Conservation (phyloP, 2,113 vertebrate genomes). For the Tapirus terrestris region DNA sequence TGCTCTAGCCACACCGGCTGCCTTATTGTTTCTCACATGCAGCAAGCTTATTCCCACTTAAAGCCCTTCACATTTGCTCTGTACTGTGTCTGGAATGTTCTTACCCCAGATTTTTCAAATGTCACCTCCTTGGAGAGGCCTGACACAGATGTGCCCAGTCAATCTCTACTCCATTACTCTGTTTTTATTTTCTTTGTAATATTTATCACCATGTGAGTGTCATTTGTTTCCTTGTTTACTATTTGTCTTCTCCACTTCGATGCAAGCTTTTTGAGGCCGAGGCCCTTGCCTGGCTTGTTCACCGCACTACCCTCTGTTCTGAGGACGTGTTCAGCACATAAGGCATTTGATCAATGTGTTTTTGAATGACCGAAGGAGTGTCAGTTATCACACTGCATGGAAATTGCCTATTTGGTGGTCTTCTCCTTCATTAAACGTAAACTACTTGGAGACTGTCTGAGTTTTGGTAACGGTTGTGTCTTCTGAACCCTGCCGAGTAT, state of each 20-base stretch:
- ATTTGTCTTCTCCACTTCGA: not conserved
- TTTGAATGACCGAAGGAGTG: not conserved
- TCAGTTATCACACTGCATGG: not conserved
- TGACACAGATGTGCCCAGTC: fast-evolving
- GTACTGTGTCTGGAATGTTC: not conserved
- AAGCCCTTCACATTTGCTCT: not conserved
- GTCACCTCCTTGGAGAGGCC: not conserved
- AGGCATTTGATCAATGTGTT: not conserved
- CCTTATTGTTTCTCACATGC: not conserved
- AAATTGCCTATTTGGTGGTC: not conserved
- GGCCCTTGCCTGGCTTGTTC: not conserved
- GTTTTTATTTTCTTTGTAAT: not conserved
- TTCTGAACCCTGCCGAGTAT: not conserved
- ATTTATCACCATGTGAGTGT: fast-evolving
- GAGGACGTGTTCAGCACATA: not conserved
- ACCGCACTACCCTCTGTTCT: not conserved
- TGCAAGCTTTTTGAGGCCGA: not conserved
- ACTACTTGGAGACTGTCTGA: not conserved
- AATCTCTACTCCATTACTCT: not conserved
- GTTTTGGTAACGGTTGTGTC: not conserved
- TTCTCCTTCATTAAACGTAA: not conserved
- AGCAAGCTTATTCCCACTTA: not conserved
- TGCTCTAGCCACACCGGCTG: not conserved
- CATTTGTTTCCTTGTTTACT: not conserved
- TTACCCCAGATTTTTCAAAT: not conserved